A percentile compares a stretch with the other conserved stretches of the same genome.
phyloP scores from a whole-genome alignment of 2,797 vertebrate species.

The Siniperca obscura region DNA sequence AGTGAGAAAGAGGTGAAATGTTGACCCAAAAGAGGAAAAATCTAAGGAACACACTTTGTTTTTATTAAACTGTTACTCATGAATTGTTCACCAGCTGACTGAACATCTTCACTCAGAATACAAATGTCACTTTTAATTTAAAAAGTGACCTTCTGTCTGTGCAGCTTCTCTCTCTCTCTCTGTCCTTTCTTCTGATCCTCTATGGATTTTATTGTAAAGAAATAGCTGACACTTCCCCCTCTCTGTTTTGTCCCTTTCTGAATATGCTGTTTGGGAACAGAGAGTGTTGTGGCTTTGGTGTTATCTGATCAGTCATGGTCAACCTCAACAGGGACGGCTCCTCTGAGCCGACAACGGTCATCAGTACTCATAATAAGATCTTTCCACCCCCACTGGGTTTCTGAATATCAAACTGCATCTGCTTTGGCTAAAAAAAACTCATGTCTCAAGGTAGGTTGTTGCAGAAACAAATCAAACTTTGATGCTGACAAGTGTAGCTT shows the following conservation, averaged over 20 bases:
- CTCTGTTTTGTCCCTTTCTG: conserved; percentile 28
- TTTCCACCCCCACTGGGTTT: conserved; percentile 11
- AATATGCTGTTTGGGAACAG: conserved; percentile 27
- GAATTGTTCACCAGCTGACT: conserved; percentile 13
- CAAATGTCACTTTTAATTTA: conserved; percentile 64
- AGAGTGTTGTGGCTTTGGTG: conserved; percentile 37
- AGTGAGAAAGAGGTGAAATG: not conserved
- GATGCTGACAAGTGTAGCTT: conserved; percentile 38
- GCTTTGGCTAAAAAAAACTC: conserved; percentile 39
- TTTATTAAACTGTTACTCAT: conserved; percentile 4
- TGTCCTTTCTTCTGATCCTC: conserved; percentile 45
- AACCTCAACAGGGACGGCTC: conserved; percentile 29
- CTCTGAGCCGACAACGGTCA: conserved; percentile 44
- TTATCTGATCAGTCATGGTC: conserved; percentile 48
- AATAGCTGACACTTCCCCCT: conserved; percentile 23
- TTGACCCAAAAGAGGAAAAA: not conserved
- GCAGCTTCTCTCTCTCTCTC: conserved; percentile 33
- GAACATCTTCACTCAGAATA: conserved; percentile 39
- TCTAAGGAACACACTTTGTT: not conserved
- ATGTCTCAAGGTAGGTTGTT: conserved; percentile 33
- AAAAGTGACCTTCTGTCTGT: conserved; percentile 65
- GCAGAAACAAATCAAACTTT: conserved; percentile 41
- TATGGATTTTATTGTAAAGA: conserved; percentile 16
- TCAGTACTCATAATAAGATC: conserved; percentile 55
- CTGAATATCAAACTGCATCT: conserved; percentile 44